A percentile compares a stretch with the other conserved stretches of the same genome.
These are phyloP conservation scores for Arbacia lixula DNA, from an alignment of 53 echinoderm and acorn worm species.

Conservation along the genomic window DNA sequence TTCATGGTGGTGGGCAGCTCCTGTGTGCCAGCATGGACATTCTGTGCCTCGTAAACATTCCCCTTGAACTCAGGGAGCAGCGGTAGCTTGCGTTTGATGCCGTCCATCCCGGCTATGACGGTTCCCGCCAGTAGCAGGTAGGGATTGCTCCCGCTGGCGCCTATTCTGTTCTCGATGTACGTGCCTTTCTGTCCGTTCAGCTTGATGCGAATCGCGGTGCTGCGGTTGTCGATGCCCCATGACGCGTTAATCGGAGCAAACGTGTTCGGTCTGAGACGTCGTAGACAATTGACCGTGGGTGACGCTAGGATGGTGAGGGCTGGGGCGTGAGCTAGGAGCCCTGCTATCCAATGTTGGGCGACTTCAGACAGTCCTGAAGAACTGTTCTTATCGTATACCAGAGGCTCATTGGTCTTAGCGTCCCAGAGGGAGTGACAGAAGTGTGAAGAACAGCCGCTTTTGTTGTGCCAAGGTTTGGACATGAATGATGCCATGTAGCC, in stretches of 20 bases:
- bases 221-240: conserved; percentile 74
- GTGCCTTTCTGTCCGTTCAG: conserved; percentile 61
- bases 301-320: conserved; percentile 60
- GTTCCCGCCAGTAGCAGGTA: conserved; percentile 77
- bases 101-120: conserved; percentile 84
- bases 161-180: conserved; percentile 64
- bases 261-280: conserved; percentile 62
- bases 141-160: conserved; percentile 76
- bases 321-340: conserved; percentile 63
- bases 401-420: conserved; percentile 48
- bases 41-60: conserved; percentile 55
- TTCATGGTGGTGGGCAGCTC: conserved; percentile 61
- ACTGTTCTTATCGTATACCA: conserved; percentile 46
- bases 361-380: conserved; percentile 41
- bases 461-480: conserved; percentile 60
- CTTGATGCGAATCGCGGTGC: conserved; percentile 55
- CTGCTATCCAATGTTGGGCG: conserved; percentile 71
- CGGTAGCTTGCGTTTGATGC: conserved; percentile 69
- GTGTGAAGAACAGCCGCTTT: conserved; percentile 65
- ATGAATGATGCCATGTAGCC: conserved; percentile 75
- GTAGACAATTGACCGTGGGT: conserved; percentile 68
- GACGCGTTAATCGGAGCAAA: conserved; percentile 68
- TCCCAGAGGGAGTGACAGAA: conserved; percentile 77
- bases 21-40: conserved; percentile 40
- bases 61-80: conserved; percentile 49